A percentile compares a stretch with the other conserved stretches of the same genome.
Conservation (phyloP, 2,797 vertebrate species). For the Danio aesculapii region DNA sequence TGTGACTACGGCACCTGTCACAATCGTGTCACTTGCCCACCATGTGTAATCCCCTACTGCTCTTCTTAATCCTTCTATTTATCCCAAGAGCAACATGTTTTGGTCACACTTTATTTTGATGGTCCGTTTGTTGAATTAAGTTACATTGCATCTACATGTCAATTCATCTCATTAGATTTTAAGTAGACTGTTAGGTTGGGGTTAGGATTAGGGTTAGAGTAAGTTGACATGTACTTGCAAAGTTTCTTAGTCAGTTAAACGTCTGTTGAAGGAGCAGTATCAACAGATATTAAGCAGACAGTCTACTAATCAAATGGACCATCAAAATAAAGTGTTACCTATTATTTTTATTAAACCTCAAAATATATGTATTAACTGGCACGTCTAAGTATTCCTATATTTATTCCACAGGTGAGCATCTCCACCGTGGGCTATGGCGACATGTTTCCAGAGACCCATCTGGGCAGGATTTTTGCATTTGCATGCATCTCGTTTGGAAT, state of each 20-base stretch:
- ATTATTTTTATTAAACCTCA: neutral
- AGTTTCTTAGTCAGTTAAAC: no score
- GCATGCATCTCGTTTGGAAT: conserved; percentile 84
- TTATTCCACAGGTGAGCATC: conserved; percentile 79
- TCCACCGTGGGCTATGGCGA: conserved; percentile 85
- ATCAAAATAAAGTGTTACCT: no score
- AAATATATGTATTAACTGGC: neutral
- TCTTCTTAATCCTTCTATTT: neutral
- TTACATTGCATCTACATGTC: no score
- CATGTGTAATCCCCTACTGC: neutral
- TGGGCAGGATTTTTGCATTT: conserved; percentile 80
- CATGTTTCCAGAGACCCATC: conserved; percentile 75
- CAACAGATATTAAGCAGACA: no score
- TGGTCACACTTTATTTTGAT: no score
- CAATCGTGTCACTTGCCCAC: neutral
- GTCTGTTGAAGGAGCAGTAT: no score
- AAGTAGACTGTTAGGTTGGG: no score
- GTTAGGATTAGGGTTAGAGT: no score
- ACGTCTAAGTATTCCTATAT: neutral
- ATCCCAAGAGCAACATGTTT: neutral
- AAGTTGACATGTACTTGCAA: no score
- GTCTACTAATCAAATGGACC: no score
- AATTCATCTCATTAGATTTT: no score
- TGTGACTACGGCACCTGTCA: neutral
- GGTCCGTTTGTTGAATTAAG: no score